These are phyloP conservation scores for Melolontha melolontha DNA, from an alignment of 2,888 invertebrate genomes.

Conservation along the genomic window DNA sequence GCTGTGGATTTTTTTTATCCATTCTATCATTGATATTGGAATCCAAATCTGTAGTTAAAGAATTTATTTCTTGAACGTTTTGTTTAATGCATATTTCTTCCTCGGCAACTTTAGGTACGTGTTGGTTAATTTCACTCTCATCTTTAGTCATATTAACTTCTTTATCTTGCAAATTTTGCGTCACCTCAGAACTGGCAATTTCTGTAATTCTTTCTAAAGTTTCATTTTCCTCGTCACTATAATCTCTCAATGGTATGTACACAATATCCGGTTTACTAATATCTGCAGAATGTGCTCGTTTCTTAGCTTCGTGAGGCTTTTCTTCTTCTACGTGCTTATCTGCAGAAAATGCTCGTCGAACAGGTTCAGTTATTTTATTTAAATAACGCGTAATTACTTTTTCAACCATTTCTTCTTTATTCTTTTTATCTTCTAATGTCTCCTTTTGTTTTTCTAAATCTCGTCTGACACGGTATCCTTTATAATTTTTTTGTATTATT, in stretches of 20 bases:
- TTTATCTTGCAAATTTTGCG: constrained; percentile 9
- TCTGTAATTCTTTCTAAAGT: not conserved
- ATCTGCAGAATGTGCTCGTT: constrained; percentile 22
- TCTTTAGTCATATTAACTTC: not conserved
- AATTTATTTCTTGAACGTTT: too few relatives aligned
- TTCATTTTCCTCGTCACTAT: constrained; percentile 34
- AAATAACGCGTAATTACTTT: constrained; percentile 39
- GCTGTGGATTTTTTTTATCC: not conserved
- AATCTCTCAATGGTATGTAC: constrained; percentile 50
- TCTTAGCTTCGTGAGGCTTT: constrained; percentile 18
- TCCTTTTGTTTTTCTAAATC: constrained; percentile 21
- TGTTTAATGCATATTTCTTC: too few relatives aligned
- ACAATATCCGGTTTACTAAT: constrained; percentile 45
- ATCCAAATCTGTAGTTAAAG: too few relatives aligned
- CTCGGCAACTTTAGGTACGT: not conserved
- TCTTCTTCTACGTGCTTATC: constrained; percentile 17
- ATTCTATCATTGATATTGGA: too few relatives aligned
- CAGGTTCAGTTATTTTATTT: constrained; percentile 42
- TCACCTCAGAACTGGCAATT: not conserved
- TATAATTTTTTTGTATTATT: constrained; percentile 43
- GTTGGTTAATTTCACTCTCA: not conserved
- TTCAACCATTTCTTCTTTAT: constrained; percentile 28
- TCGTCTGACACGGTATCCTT: constrained; percentile 41
- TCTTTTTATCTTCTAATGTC: not conserved
- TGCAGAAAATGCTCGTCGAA: constrained; percentile 40